Base-by-base conservation (phyloP, 1,140 invertebrate genomes). In the Drosophila novamexicana region DNA sequence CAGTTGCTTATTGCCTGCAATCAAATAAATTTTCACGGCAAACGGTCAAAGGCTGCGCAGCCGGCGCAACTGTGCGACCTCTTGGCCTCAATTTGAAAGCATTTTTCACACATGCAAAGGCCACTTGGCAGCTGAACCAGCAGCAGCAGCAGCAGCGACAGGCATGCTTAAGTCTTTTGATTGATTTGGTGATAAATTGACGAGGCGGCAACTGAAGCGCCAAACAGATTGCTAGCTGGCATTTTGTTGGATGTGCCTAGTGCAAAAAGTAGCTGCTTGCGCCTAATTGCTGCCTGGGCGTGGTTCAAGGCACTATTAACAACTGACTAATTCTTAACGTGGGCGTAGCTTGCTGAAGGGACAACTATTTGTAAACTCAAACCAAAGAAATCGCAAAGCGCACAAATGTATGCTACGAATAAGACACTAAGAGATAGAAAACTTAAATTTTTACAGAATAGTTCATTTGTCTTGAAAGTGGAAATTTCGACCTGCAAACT, bases 121-220 rank as follows among this genome's bases (percentile, higher is more conserved):
- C 40, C 63, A 61, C 39, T 49, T 32, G 36, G 68, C 14, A 65
- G 47, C 47, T 50, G 32, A 16, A 44, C n/a, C 44, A 40, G 22
- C 12, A n/a, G 32, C 58, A 14, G 10, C 42, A 77, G 44, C 53
- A 70, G 44, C 36, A 62, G 42, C 57, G 37, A 68, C 72, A 71
- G 54, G 50, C 65, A 76, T 82, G 79, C 69, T 75, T 78, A 66
- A 77, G 69, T 79, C 85, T 70, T 89, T 88, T 89, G 84, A 89
- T 89, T 89, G 84, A 89, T 89, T 89, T 90, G 85, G 67, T 90
- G 85, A 89, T 89, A 90, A 89, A 89, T 89, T 84, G 84, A 75
- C 75, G 75, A 90, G 81, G 81, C 79, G 81, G 80, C 81, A 75
- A 73, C 71, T 66, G 80, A 84, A 77, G 80, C 66, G 73, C 39